Evolutionary conservation across 2,888 invertebrate species (phyloP), one percentile per base, ranked within the genome.

Genomic region (Perizoma flavofasciatum): DNA sequence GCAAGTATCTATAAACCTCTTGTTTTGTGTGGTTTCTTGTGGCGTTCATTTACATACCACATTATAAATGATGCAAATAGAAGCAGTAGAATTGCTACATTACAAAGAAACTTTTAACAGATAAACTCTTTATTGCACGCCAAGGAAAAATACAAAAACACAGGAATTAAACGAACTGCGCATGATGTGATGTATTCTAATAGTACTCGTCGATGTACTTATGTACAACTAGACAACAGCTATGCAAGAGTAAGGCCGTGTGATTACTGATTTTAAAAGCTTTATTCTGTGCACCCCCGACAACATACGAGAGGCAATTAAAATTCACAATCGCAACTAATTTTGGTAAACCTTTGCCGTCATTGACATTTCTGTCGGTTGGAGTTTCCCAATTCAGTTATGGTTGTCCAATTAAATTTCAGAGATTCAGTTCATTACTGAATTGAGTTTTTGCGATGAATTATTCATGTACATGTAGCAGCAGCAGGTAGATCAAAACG

Each of bases 321-420:
- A 78, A 75, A 77, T 77, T 77, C 66, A 65, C 70, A 71, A 71
- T 72, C 66, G 56, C 55, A 64, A 44, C 67, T 62, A 74, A 77
- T 76, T 70, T 71, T 59, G 61, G 58, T 52, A 49, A 59, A 55
- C 55, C 55, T 55, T 73, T 75, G 22, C 41, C 56, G 50, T 54
- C 52, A 45, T 67, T 63, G 65, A 49, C 65, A 63, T 59, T 65
- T 59, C 49, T 55, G 43, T 57, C 32, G 51, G 52, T 10, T 39
- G n/a, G 55, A 58, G 39, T 51, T 59, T 54, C 53, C 55, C 52
- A 43, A 46, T 48, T 50, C 41, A 48, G 37, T 46, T 46, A 7
- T 33, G 49, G 22, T 55, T 59, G 55, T 55, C 50, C 53, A 59
- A 57, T 59, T 53, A 54, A 53, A 62, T 66, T 68, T 61, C 55